Conservation (phyloP, 2,113 vertebrate species). For the Eonycteris spelaea region DNA sequence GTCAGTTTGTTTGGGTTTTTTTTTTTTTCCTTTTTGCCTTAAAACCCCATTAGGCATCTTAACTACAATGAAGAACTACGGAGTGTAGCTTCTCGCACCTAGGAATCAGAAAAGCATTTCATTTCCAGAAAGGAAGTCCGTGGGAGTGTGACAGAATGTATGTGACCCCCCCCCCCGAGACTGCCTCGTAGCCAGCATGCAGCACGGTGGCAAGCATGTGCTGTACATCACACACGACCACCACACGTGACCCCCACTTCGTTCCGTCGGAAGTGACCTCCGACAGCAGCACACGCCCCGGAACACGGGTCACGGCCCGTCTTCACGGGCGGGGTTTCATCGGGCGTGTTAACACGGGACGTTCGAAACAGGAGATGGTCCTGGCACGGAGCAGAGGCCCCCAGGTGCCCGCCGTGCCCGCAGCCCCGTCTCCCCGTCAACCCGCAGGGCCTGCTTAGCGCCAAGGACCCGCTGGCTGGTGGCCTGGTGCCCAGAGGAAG, state of each 20-base stretch:
- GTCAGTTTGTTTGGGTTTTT: neutral
- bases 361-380: too few relatives aligned
- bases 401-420: too few relatives aligned
- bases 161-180: neutral
- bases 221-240: neutral
- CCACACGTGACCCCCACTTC: neutral
- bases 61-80: neutral
- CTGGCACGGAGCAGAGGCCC: too few relatives aligned
- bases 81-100: neutral
- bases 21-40: neutral
- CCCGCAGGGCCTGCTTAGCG: neutral
- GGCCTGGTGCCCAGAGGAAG: too few relatives aligned
- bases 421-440: neutral
- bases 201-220: neutral
- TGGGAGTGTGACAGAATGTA: neutral
- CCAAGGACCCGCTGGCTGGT: too few relatives aligned
- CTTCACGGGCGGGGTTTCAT: too few relatives aligned
- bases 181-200: neutral
- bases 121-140: neutral
- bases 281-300: neutral
- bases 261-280: neutral
- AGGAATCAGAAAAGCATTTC: slow-evolving; percentile 7
- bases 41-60: neutral
- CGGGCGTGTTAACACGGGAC: too few relatives aligned
- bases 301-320: too few relatives aligned